Evolutionary conservation across 2,113 vertebrate genomes (phyloP), one percentile per base, ranked within the genome.

Genomic region (Barbus barbus): DNA sequence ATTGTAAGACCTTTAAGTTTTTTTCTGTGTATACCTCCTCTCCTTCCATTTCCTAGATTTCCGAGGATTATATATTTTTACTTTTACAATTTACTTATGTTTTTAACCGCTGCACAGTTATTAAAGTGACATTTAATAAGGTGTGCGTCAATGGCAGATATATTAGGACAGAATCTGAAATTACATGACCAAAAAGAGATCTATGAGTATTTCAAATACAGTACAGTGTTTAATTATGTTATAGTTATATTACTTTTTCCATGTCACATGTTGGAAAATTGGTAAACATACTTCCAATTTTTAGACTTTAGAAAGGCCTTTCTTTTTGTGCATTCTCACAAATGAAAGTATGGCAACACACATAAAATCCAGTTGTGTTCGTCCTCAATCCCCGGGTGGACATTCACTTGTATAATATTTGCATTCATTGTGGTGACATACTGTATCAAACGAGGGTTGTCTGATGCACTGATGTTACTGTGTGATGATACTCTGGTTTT

Each of bases 401-500:
- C 5, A 3, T 72, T 22, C 4, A n/a, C n/a, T 72, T 44, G 11
- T 44, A 76, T 53, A 53, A 12, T 53, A 76, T 33, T 53, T 51
- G 14, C 24, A 4, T 75, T 75, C 24, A 75, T 48, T 48, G 24
- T 75, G 5, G 20, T 41, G 33, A 38, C 33, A 11, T 58, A n/a
- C 22, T 58, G 8, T 24, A 8, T 72, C 11, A 44, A 72, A 44
- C 6, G 33, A 71, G 36, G 22, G 5, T 24, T 2, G 11, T 72
- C 69, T 72, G 38, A 56, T 63, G 65, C 41, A 58, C 51, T 1
- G 63, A 9, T 81, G 60, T 79, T 76, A 77, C 33, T 84, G 18
- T n/a, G 20, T 48, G n/a, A 26, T 36, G 74, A 26, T 85, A 72
- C 80, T 91, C 89, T 83, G 90, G 90, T 87, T 82, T 85, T 82